A percentile compares a stretch with the other conserved stretches of the same genome.
phyloP scores from a whole-genome alignment of 2,888 invertebrate genomes.

The Aplocera efformata region DNA sequence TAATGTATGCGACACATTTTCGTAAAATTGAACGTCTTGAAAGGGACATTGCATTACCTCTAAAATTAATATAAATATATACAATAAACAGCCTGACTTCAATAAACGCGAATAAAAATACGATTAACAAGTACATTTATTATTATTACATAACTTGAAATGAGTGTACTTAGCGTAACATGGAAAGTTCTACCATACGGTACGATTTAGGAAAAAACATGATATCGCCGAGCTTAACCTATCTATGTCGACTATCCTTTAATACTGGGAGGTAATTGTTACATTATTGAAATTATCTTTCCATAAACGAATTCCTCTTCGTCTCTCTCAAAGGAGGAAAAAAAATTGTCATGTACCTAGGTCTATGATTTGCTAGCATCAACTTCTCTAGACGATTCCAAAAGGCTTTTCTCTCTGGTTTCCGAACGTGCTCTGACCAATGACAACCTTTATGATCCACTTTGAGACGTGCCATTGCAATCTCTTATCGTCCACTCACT shows the following conservation, averaged over 20 bases:
- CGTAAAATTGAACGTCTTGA: background rate
- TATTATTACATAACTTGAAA: constrained; percentile 31
- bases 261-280: constrained; percentile 30
- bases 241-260: constrained; percentile 29
- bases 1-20: background rate
- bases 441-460: too few relatives aligned
- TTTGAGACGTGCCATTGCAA: too few relatives aligned
- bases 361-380: too few relatives aligned
- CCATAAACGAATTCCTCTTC: too few relatives aligned
- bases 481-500: too few relatives aligned
- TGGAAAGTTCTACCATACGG: constrained; percentile 32
- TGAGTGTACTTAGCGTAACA: constrained; percentile 39
- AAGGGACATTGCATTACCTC: constrained; percentile 28
- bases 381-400: too few relatives aligned
- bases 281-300: constrained; percentile 20
- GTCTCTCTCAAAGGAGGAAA: too few relatives aligned
- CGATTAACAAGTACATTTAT: constrained; percentile 39
- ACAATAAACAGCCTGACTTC: constrained; percentile 35
- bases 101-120: constrained; percentile 30
- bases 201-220: constrained; percentile 18
- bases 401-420: too few relatives aligned
- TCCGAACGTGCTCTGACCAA: too few relatives aligned
- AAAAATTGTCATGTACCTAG: too few relatives aligned
- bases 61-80: constrained; percentile 38
- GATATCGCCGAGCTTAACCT: constrained; percentile 15